Conservation (phyloP, 2,113 vertebrate genomes). For the Dolichotis patagonum region DNA sequence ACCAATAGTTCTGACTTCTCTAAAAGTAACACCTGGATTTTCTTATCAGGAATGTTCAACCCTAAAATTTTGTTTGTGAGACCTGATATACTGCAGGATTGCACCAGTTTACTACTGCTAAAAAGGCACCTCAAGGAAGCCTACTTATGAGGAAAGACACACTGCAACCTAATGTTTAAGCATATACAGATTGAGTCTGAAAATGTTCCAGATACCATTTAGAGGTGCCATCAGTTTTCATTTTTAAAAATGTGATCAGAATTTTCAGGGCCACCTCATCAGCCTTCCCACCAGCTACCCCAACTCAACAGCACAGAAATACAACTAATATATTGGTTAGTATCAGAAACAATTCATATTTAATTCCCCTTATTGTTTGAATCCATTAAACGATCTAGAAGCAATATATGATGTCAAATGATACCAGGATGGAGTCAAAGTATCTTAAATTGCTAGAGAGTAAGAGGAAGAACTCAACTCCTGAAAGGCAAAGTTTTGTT, state of each 20-base stretch:
- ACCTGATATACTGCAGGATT: background rate
- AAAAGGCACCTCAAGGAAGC: slow-evolving; percentile 40
- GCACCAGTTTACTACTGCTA: slow-evolving; percentile 19
- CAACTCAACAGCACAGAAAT: slow-evolving; percentile 22
- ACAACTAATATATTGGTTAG: slow-evolving; percentile 34
- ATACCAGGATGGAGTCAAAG: background rate
- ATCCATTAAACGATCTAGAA: slow-evolving; percentile 42
- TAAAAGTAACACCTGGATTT: slow-evolving; percentile 45
- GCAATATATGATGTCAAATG: slow-evolving; percentile 62
- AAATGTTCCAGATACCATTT: slow-evolving; percentile 44
- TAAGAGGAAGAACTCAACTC: background rate
- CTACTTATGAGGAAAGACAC: background rate
- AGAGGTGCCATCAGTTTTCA: slow-evolving; percentile 59
- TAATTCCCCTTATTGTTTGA: slow-evolving; percentile 58
- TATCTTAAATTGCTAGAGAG: rapidly evolving
- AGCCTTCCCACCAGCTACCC: background rate
- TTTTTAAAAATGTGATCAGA: background rate
- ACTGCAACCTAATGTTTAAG: background rate
- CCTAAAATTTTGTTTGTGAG: slow-evolving; percentile 62
- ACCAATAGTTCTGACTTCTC: slow-evolving; percentile 25
- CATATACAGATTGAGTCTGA: slow-evolving; percentile 54
- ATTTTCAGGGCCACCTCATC: slow-evolving; percentile 1
- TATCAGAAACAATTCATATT: slow-evolving; percentile 35
- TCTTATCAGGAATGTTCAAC: background rate
- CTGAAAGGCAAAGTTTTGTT: background rate